phyloP scores from a whole-genome alignment of 2,888 invertebrate species.

The Sicus ferrugineus region DNA sequence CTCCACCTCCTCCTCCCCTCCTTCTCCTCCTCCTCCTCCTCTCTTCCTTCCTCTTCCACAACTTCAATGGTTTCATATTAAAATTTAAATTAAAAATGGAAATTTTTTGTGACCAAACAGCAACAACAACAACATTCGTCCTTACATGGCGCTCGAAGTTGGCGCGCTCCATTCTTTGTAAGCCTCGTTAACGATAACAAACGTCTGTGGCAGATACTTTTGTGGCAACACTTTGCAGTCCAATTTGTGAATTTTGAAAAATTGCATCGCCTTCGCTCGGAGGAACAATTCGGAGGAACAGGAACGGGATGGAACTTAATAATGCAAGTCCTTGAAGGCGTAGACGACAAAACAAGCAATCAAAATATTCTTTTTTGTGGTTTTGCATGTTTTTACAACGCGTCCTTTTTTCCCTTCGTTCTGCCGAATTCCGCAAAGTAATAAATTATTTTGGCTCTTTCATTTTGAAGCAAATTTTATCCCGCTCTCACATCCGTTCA shows the following conservation, averaged over 20 bases:
- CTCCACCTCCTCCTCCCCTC: too few relatives aligned
- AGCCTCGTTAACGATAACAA: background rate
- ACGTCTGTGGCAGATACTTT: background rate
- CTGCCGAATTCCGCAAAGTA: background rate
- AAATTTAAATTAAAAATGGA: constrained; percentile 15
- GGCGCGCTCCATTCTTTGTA: too few relatives aligned
- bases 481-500: background rate
- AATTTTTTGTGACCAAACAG: background rate
- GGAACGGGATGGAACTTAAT: background rate
- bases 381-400: background rate
- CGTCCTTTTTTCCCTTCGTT: background rate
- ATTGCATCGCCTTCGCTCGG: background rate
- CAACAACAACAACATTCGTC: background rate
- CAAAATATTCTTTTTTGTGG: background rate
- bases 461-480: constrained; percentile 5
- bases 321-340: background rate
- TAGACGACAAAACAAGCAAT: constrained; percentile 10
- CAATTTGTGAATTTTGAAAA: constrained; percentile 25
- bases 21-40: too few relatives aligned
- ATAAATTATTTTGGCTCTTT: constrained; percentile 24
- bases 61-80: constrained; percentile 6
- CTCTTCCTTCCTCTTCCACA: too few relatives aligned
- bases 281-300: background rate
- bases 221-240: constrained; percentile 12
- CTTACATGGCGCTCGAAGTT: too few relatives aligned